Base-by-base conservation (phyloP, 1,140 invertebrate genomes). In the Heliothis subflexa region DNA sequence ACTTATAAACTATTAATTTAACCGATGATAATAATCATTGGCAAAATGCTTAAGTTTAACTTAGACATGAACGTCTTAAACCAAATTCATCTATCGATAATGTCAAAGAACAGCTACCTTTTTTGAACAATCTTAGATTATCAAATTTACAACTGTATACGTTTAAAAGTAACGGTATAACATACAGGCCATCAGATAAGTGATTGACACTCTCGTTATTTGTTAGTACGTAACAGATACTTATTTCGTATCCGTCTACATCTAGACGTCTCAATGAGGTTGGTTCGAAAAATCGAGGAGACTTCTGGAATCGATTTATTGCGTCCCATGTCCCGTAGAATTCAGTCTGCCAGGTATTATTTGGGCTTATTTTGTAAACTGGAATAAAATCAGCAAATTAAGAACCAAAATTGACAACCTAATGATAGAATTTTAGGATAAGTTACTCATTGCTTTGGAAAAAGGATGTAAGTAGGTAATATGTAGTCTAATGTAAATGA, bases 191-290 rank as follows among this genome's bases (percentile, higher is more conserved):
- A 90, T 96, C 96, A 5, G 91, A 94, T 54, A 96, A 88, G 88
- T 96, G 96, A 80, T 96, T 94, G 12, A 96, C 91, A 25, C 95
- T 95, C 76, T 96, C 94, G 33, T 95, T 95, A 84, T 96, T 87
- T 7, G 96, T 96, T 3, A 96, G 86, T 0, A 96, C 95, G 57
- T 95, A 92, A 72, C 93, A 94, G 47, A 95, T 93, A 12, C 86
- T 92, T 62, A 96, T 88, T 78, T 87, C 78, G 78, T 84, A 87
- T 62, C 86, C 83, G n/a, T 86, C 68, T 54, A 96, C 85, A 87
- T 95, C 86, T 11, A 86, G 84, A 81, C 95, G 88, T 78, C 93
- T 88, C 57, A 90, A 61, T 47, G 91, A 81, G 12, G 82, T 86
- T 0, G 85, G 64, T 33, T 84, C 81, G 9, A 73, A 49, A 72